Evolutionary conservation across 2,113 vertebrate genomes (phyloP).

Genomic region (Scomber colias): DNA sequence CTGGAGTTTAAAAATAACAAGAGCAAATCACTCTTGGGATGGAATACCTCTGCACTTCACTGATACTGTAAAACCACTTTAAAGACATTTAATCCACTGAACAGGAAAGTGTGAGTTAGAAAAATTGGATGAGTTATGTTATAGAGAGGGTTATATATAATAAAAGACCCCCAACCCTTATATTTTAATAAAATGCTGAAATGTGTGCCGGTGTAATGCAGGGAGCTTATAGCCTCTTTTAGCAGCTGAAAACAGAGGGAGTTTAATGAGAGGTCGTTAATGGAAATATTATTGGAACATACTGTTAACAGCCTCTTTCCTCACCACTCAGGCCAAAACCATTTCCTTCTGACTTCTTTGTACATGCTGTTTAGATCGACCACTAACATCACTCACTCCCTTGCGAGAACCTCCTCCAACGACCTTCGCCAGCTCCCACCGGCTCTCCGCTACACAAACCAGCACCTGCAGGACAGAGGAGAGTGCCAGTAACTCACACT

Average conservation of each 20-base stretch:
- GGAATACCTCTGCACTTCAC: slow-evolving; percentile 58
- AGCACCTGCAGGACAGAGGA: slow-evolving; percentile 65
- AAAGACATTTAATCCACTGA: slow-evolving; percentile 69
- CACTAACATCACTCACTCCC: slow-evolving; percentile 31
- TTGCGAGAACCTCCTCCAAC: slow-evolving; percentile 5
- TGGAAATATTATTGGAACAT: slow-evolving; percentile 68
- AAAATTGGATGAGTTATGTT: slow-evolving; percentile 59
- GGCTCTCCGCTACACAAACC: slow-evolving; percentile 27
- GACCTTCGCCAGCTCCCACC: slow-evolving; percentile 23
- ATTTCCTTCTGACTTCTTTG: slow-evolving; percentile 55
- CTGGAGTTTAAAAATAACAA: slow-evolving; percentile 81
- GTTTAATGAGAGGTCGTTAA: slow-evolving; percentile 69
- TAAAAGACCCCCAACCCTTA: slow-evolving; percentile 28
- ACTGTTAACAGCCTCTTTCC: slow-evolving; percentile 65
- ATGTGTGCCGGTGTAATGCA: slow-evolving; percentile 32
- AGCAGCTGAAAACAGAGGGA: slow-evolving; percentile 51
- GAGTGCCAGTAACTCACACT: slow-evolving; percentile 63
- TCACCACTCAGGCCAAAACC: slow-evolving; percentile 55
- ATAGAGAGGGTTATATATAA: slow-evolving; percentile 48
- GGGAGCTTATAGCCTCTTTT: slow-evolving; percentile 32
- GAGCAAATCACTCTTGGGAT: slow-evolving; percentile 68
- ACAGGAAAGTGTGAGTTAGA: slow-evolving; percentile 32
- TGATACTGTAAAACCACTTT: slow-evolving; percentile 69
- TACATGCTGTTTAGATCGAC: slow-evolving; percentile 45
- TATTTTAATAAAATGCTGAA: slow-evolving; percentile 51